phyloP scores from a whole-genome alignment of 1,140 invertebrate species.

The Diorhabda sublineata region DNA sequence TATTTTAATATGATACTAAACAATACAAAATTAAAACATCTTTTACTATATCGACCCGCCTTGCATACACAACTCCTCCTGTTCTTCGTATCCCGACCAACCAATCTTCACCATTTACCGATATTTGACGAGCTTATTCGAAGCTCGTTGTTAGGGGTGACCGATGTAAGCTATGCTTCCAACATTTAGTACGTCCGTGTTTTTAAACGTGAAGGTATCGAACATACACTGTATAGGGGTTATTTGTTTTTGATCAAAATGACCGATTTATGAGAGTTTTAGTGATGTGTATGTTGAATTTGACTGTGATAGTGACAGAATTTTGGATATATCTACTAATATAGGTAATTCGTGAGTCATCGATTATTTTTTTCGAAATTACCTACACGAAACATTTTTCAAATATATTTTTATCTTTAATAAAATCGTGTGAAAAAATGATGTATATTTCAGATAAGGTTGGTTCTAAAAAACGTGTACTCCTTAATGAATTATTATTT shows the following conservation, averaged over 20 bases:
- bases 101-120: conserved; percentile 25
- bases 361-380: no score
- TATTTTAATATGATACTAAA: conserved; percentile 17
- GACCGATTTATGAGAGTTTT: conserved; percentile 20
- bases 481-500: no score
- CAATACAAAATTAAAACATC: conserved; percentile 40
- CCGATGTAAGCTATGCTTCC: conserved; percentile 38
- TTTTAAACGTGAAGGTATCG: conserved; percentile 42
- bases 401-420: no score
- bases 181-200: conserved; percentile 46
- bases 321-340: not conserved
- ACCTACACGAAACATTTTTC: no score
- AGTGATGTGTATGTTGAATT: conserved; percentile 23
- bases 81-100: conserved; percentile 28
- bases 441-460: no score
- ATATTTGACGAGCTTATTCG: conserved; percentile 30
- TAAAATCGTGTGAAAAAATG: no score
- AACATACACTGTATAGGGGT: conserved; percentile 14
- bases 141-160: conserved; percentile 46
- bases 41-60: conserved; percentile 30
- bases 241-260: conserved; percentile 17
- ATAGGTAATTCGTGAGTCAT: no score
- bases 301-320: conserved; percentile 25
- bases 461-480: no score
- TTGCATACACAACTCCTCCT: conserved; percentile 21